These are phyloP conservation scores for Linnaemya tessellans DNA, from an alignment of 2,888 invertebrate genomes.

Conservation along the genomic window DNA sequence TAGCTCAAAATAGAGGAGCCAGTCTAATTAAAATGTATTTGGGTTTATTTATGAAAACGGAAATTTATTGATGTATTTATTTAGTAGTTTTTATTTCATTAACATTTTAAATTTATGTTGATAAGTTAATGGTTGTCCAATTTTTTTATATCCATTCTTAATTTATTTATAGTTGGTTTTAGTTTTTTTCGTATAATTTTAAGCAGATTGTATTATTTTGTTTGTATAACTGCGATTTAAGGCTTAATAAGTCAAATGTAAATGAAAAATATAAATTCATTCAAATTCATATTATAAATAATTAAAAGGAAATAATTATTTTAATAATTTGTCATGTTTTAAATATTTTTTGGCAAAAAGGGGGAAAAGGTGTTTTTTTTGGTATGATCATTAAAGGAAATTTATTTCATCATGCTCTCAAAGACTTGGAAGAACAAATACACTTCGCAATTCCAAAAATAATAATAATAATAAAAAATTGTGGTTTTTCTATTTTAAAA, in stretches of 20 bases:
- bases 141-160: slow-evolving; percentile 18
- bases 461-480: too few relatives aligned
- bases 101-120: slow-evolving; percentile 61
- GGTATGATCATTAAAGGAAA: too few relatives aligned
- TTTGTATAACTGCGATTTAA: slow-evolving; percentile 10
- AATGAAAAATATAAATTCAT: neutral
- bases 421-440: too few relatives aligned
- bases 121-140: slow-evolving; percentile 56
- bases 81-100: slow-evolving; percentile 66
- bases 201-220: slow-evolving; percentile 29
- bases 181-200: neutral
- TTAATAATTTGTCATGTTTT: neutral
- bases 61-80: slow-evolving; percentile 64
- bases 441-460: too few relatives aligned
- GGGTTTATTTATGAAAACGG: slow-evolving; percentile 52
- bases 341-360: too few relatives aligned
- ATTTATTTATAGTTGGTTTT: slow-evolving; percentile 10
- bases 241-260: neutral
- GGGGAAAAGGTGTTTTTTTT: too few relatives aligned
- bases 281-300: neutral
- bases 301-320: neutral
- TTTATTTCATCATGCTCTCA: too few relatives aligned
- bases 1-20: neutral
- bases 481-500: too few relatives aligned
- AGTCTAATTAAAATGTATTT: slow-evolving; percentile 21